Percentiles rank a stretch among this genome's conserved stretches.
These are phyloP conservation scores for Dromococcyx pavoninus DNA, from an alignment of 2,797 vertebrate genomes.

Conservation along the genomic window DNA sequence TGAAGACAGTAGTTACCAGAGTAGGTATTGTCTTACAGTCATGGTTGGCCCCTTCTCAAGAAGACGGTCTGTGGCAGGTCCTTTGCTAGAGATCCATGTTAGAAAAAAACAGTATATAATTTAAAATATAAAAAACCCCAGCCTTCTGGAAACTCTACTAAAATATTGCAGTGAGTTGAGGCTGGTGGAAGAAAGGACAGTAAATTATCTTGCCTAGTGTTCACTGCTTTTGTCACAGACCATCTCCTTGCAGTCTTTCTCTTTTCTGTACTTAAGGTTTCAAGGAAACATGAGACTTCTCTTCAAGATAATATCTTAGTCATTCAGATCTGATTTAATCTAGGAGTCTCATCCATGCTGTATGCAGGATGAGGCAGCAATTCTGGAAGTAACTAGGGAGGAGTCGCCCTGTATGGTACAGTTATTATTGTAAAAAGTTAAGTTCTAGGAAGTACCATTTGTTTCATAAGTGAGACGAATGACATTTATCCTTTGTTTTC, in stretches of 20 bases:
- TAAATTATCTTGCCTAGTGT: background rate
- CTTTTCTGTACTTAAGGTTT: background rate
- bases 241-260: background rate
- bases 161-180: background rate
- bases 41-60: background rate
- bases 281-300: background rate
- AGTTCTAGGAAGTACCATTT: background rate
- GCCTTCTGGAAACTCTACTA: background rate
- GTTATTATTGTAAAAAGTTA: background rate
- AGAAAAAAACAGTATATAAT: background rate
- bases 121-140: background rate
- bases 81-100: background rate
- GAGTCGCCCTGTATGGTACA: background rate
- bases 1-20: background rate
- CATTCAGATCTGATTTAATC: background rate
- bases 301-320: background rate
- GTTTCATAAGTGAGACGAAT: background rate
- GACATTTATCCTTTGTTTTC: background rate
- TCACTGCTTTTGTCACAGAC: background rate
- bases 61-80: background rate
- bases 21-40: background rate
- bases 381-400: background rate
- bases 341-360: background rate
- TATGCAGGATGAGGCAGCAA: background rate
- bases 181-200: background rate